phyloP scores from a whole-genome alignment of 1,140 invertebrate genomes.

The Cydia pomonella region DNA sequence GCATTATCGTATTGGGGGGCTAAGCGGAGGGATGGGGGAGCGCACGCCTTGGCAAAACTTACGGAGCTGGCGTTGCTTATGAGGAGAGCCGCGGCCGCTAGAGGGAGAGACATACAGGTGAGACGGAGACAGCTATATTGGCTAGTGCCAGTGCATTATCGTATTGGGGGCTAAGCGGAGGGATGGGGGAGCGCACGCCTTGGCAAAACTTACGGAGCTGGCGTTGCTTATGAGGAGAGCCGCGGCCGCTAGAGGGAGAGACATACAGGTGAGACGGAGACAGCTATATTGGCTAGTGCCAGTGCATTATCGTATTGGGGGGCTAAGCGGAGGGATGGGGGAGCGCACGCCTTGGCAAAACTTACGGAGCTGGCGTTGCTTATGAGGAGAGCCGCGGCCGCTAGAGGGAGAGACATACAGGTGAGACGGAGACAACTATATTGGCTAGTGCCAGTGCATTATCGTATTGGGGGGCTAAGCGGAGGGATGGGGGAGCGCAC shows the following conservation, averaged over 20 bases:
- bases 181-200: not conserved
- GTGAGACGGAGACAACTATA: not conserved
- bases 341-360: not conserved
- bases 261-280: not conserved
- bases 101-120: slow-evolving; percentile 75
- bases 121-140: not conserved
- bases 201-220: too few relatives aligned
- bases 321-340: not conserved
- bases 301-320: not conserved
- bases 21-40: slow-evolving; percentile 68
- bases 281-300: not conserved
- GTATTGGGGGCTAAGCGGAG: not conserved
- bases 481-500: not conserved
- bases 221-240: not conserved
- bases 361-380: not conserved
- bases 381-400: slow-evolving; percentile 85
- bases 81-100: slow-evolving; percentile 87
- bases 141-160: not conserved
- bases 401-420: slow-evolving; percentile 80
- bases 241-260: not conserved
- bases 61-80: slow-evolving; percentile 92
- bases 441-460: not conserved
- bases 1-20: slow-evolving; percentile 80
- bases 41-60: slow-evolving; percentile 85
- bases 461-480: not conserved